These are phyloP conservation scores for Naso thynnoides DNA, from an alignment of 2,797 vertebrate genomes.

Conservation along the genomic window DNA sequence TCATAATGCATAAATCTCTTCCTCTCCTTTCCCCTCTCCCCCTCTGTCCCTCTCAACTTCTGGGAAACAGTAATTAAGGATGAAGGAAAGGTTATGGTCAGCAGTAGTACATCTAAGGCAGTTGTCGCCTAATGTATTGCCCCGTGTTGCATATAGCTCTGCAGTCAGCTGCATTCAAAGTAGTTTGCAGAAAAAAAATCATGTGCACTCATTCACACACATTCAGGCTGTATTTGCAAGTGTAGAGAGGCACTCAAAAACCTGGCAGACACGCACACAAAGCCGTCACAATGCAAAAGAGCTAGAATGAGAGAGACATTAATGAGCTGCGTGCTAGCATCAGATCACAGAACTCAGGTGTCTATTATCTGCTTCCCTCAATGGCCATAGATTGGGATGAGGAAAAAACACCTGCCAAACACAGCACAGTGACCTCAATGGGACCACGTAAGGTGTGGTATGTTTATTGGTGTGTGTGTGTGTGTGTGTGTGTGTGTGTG, in stretches of 20 bases:
- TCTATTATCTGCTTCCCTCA: slow-evolving; percentile 56
- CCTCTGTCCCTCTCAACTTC: slow-evolving; percentile 69
- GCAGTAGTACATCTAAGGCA: slow-evolving; percentile 72
- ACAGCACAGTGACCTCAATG: slow-evolving; percentile 49
- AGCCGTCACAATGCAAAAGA: slow-evolving; percentile 40
- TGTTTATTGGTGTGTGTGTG: neutral
- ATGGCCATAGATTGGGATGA: slow-evolving; percentile 50
- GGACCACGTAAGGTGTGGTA: slow-evolving; percentile 36
- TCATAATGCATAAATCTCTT: slow-evolving; percentile 87
- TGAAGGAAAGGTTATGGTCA: slow-evolving; percentile 80
- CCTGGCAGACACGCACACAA: slow-evolving; percentile 20
- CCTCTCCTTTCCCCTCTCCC: slow-evolving; percentile 65
- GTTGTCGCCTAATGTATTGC: slow-evolving; percentile 68
- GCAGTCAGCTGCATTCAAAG: slow-evolving; percentile 62
- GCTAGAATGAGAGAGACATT: slow-evolving; percentile 48
- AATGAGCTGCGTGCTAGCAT: slow-evolving; percentile 53
- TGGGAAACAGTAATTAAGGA: slow-evolving; percentile 79
- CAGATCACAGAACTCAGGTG: slow-evolving; percentile 59
- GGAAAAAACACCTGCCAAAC: slow-evolving; percentile 58
- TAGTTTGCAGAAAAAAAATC: slow-evolving; percentile 33
- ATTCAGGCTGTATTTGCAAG: slow-evolving; percentile 6
- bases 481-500: neutral
- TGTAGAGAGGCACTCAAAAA: slow-evolving; percentile 17
- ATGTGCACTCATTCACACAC: slow-evolving; percentile 27
- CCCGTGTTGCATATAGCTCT: slow-evolving; percentile 54